Conservation (phyloP, 2,113 vertebrate genomes). For the Caranx melampygus region DNA sequence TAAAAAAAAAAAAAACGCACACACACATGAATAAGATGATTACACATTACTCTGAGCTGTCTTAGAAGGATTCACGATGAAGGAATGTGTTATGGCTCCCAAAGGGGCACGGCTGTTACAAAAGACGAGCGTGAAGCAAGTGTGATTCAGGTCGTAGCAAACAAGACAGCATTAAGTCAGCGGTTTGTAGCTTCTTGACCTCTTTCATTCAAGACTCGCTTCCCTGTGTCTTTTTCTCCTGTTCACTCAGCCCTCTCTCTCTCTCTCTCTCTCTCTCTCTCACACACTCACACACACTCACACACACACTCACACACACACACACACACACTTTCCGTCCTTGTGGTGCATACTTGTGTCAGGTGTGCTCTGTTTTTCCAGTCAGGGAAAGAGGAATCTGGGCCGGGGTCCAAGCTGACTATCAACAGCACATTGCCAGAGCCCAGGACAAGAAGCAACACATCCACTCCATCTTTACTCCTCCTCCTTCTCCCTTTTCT, state of each 20-base stretch:
- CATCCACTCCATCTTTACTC: conserved; percentile 71
- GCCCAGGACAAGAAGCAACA: conserved; percentile 82
- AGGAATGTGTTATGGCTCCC: conserved; percentile 55
- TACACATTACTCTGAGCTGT: conserved; percentile 27
- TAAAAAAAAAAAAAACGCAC: conserved; percentile 19
- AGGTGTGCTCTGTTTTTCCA: conserved; percentile 89
- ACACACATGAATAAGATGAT: conserved; percentile 39
- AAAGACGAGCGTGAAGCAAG: conserved; percentile 35
- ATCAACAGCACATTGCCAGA: conserved; percentile 74
- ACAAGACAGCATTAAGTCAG: conserved; percentile 38
- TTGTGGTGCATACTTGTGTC: conserved; percentile 83
- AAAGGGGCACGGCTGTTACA: conserved; percentile 35
- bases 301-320: conserved; percentile 9
- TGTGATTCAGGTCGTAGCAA: conserved; percentile 40
- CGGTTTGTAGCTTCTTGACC: conserved; percentile 33
- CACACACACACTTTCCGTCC: conserved; percentile 61
- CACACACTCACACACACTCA: conserved; percentile 39
- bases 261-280: conserved; percentile 36
- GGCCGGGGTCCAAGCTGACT: conserved; percentile 80
- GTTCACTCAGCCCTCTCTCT: conserved; percentile 31
- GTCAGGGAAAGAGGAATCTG: conserved; percentile 82
- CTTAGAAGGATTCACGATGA: conserved; percentile 44
- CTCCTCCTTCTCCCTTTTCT: conserved; percentile 36
- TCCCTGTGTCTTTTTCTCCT: conserved; percentile 22
- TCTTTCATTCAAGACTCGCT: conserved; percentile 54